Base-by-base conservation (phyloP, 2,888 invertebrate genomes). In the Oxytorus armatus region DNA sequence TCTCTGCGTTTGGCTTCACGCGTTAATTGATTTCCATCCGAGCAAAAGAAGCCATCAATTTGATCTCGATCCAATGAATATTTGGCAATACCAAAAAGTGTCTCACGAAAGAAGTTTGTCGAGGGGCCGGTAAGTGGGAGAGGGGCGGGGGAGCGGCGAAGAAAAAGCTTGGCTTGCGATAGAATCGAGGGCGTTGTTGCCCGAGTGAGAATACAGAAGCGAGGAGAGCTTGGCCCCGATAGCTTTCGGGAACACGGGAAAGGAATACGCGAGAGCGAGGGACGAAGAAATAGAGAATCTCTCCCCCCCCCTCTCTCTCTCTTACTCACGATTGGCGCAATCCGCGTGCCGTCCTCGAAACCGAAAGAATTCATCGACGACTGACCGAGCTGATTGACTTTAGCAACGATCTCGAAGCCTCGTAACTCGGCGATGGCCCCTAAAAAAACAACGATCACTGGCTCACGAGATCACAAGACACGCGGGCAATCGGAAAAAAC, bases 311-410 rank as follows among this genome's bases (percentile, higher is more conserved):
- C n/a, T n/a, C n/a, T n/a, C n/a, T n/a, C n/a, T n/a, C n/a, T n/a
- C n/a, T n/a, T n/a, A 5, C 55, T 53, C 69, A 49, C 65, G 44
- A 76, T 76, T 76, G 75, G 79, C 70, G 90, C 91, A 91, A 88
- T 82, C 88, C 89, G 87, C 88, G 84, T 86, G 84, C 86, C 87
- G 90, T 90, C 90, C 90, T 91, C 90, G 90, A 91, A 91, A 89
- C 89, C 86, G 84, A 86, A 88, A 88, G 89, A 89, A 89, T 86
- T 77, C 80, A 81, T 81, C 80, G 80, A 81, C 80, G 80, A 77
- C 77, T 74, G 80, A 77, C 73, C 74, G 77, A 73, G 66, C 72
- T 36, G 55, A 69, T 74, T 69, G 80, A 77, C 73, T 77, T 57
- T 55, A 68, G 33, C 73, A 72, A 75, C 73, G 77, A 65, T 69